These are phyloP conservation scores for Ladona fulva DNA, from an alignment of 1,140 invertebrate species.

Conservation along the genomic window DNA sequence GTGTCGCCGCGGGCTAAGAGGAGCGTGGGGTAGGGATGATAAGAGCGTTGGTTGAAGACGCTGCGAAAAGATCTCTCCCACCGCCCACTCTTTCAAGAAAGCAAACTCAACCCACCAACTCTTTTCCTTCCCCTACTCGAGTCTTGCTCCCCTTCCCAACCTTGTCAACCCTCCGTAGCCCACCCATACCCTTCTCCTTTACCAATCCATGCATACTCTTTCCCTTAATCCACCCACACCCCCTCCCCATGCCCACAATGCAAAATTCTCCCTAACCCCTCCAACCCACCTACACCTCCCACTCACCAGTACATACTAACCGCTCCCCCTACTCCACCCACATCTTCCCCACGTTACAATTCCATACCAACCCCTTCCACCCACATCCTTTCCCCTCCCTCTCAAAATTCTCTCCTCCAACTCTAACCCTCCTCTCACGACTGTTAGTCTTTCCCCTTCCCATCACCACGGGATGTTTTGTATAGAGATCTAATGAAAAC, in stretches of 20 bases:
- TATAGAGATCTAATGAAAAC: slow-evolving; percentile 10
- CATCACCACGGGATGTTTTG: not conserved
- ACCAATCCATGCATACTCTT: no score
- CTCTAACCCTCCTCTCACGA: not conserved
- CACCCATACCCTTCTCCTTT: no score
- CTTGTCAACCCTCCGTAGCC: no score
- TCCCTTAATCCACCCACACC: no score
- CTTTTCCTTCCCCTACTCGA: no score
- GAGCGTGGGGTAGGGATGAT: not conserved
- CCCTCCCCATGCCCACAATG: no score
- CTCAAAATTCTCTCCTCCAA: not conserved
- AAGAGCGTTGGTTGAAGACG: not conserved
- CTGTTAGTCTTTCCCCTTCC: not conserved
- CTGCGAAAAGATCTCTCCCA: not conserved
- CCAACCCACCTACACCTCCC: not conserved
- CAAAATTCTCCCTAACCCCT: not conserved
- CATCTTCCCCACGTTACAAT: no score
- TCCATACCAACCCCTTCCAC: not conserved
- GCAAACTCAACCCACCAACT: no score
- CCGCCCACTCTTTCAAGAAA: no score
- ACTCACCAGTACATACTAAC: no score
- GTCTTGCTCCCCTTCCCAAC: no score
- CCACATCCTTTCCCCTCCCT: not conserved
- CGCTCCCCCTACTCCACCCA: no score
- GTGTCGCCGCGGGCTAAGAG: not conserved